Base-by-base conservation (phyloP, 2,113 vertebrate species). In the Pongo pygmaeus region DNA sequence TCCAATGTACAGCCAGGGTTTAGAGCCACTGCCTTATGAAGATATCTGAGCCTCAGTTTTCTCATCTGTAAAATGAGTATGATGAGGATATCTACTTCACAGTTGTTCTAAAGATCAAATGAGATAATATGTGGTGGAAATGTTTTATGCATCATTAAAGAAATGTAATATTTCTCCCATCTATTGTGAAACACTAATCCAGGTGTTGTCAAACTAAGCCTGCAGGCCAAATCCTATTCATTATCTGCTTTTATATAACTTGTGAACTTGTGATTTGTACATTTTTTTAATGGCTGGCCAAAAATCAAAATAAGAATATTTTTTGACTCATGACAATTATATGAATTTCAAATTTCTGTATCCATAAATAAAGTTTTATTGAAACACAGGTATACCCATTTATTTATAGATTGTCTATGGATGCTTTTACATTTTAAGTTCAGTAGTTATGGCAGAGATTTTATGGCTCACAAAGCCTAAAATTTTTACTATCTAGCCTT, bases 251-350 rank as follows among this genome's bases (percentile, higher is more conserved):
- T 91, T 35, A 6, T 57, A 81, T 59, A 72, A 92, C 13, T 67
- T 91, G 20, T 88, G 83, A 30, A 10, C 8, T 57, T 67, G 48
- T 78, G 50, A 35, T 70, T 87, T 77, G 61, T 79, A 90, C 30
- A 69, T 59, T 85, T 93, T 93, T 50, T 23, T n/a, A 79, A 72
- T 78, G 64, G 72, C n/a, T 84, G 85, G 89, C 55, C 35, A 93
- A 83, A 93, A 48, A 67, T 64, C 57, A 93, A 74, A 92, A 74
- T 30, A 90, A 93, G 52, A 94, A 50, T 17, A 55, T 72, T 87
- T 61, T 55, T 70, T 6, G 50, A 89, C 23, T 84, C 38, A 43
- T 81, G 12, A 59, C 90, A 70, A 77, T 81, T 18, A 77, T n/a
- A 46, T 80, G 52, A 79, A 83, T 81, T 94, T 81, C 74, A 81